Evolutionary conservation across 2,113 vertebrate genomes (phyloP), one percentile per base, ranked within the genome.

Genomic region (Passer montanus): DNA sequence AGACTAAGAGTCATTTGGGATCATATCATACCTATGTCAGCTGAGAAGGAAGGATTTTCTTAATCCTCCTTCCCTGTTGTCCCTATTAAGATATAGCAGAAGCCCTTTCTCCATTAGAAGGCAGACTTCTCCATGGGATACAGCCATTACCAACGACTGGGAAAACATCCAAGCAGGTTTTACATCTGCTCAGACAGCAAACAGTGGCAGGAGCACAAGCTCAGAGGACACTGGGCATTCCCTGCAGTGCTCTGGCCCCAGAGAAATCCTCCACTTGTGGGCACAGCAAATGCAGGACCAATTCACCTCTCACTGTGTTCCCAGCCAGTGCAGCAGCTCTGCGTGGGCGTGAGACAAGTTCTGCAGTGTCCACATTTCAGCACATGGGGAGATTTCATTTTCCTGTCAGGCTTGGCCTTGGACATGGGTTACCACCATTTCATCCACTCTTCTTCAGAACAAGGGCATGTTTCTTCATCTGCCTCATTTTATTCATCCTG

Each of bases 251-350:
- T 24, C 39, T 33, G 30, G 11, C 24, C 49, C 35, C n/a, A 55
- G 20, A 73, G 46, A 60, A 60, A 28, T 14, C 2, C 2, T 10
- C 12, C 21, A 1, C 44, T 33, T 3, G 2, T 3, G 5, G 39
- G 41, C 31, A 10, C 11, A 15, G 43, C 60, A 75, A 39, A n/a
- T 4, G 15, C 67, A 67, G 84, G 19, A n/a, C 9, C 69, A 63
- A 19, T 10, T 69, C 84, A 28, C 28, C 28, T 31, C 58, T 27
- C 33, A 9, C 21, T 8, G 7, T 8, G 3, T 12, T 70, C 39
- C 49, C 58, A 63, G 67, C 30, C 33, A 15, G 43, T 26, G 8
- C 53, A 43, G 28, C 0, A 9, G 30, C 22, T 20, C 21, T 43
- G 10, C 17, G 21, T 0, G 13, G 3, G 4, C n/a, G 10, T 23